phyloP scores from a whole-genome alignment of 2,113 vertebrate genomes.

The Thalassarche chlororhynchos region DNA sequence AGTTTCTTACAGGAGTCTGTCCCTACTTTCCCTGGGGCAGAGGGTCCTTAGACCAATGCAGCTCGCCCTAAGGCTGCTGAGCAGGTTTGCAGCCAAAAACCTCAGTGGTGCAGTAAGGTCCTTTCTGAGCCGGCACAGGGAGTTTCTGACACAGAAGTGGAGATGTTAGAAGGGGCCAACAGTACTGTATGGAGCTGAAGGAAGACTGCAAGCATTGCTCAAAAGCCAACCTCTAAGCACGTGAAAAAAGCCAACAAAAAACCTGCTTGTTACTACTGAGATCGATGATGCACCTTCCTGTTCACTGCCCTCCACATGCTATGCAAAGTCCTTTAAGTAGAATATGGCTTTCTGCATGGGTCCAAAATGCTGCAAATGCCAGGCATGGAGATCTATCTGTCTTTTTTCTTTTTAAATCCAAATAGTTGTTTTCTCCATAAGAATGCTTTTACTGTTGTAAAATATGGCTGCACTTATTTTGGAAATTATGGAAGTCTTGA shows the following conservation, averaged over 20 bases:
- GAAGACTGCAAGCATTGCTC: neutral
- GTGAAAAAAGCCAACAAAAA: neutral
- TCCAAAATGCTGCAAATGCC: neutral
- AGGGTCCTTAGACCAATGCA: neutral
- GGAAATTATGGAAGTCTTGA: neutral
- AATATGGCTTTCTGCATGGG: neutral
- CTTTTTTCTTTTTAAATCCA: neutral
- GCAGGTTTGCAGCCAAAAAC: neutral
- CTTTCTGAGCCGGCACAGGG: neutral
- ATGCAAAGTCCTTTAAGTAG: neutral
- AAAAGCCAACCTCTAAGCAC: neutral
- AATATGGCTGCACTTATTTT: neutral
- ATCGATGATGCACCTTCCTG: fast-evolving
- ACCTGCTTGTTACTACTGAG: neutral
- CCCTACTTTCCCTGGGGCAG: neutral
- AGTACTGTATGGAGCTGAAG: neutral
- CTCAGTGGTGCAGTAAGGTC: neutral
- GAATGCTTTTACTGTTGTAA: neutral
- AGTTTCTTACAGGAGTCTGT: neutral
- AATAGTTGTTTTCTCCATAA: neutral
- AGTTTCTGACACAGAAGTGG: neutral
- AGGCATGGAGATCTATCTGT: neutral
- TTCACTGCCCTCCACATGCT: neutral
- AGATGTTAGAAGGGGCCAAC: neutral
- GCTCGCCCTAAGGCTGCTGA: neutral